Base-by-base conservation (phyloP, 2,888 invertebrate species). In the Pyrrhosoma nymphula region DNA sequence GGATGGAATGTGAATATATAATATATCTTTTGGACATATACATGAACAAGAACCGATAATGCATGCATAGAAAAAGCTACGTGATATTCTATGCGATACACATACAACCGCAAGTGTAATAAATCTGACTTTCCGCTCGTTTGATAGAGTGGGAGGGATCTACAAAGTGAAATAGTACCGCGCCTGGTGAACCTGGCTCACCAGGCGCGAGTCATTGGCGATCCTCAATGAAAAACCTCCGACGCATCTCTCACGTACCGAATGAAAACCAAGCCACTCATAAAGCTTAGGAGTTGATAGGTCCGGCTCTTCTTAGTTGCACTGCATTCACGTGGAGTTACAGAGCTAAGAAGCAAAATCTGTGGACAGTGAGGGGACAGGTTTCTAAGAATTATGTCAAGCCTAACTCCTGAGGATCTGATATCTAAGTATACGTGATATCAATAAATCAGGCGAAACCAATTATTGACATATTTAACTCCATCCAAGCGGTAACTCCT, bases 211-310 rank as follows among this genome's bases (percentile, higher is more conserved):
- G 47, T 47, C 47, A 56, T 56, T 30, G 56, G 90, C 55, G 56
- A 90, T 18, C 90, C 30, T 30, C 90, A 30, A 56, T 90, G 30
- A 90, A 90, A 90, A 30, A 56, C 30, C 30, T 56, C 56, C n/a
- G n/a, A 30, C n/a, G 30, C 16, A 56, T 56, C 56, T 56, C 56
- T 90, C 56, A 14, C 56, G 10, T n/a, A 16, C 12, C 56, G 3
- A 6, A 55, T 12, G 8, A 55, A 60, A 26, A 39, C 30, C 30
- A 56, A 35, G 23, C 60, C 20, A 14, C 60, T 60, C 18, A 20
- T 60, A 20, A 60, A 60, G 60, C 16, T 18, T 18, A 10, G 16
- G 60, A 60, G 20, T 60, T 60, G 20, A 60, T 20, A 60, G 60
- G 6, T 20, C 60, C 60, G 20, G 2, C 47, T 47, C 47, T 47